Conservation (phyloP, 1,140 invertebrate species). For the Brachionus manjavacas region DNA sequence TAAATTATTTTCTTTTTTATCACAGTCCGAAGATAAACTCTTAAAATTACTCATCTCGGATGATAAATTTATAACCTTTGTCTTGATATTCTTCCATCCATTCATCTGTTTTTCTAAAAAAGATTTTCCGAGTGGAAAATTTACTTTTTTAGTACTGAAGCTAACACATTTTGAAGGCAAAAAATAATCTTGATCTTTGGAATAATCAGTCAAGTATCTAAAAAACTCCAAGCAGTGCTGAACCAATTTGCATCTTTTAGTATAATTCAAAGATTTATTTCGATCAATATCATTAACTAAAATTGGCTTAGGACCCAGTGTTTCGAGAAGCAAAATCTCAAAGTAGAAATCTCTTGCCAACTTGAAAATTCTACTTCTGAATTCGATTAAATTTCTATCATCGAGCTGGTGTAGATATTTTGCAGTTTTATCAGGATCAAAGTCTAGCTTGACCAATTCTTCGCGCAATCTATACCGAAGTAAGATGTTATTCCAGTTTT, state of each 20-base stretch:
- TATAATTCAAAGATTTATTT: not conserved
- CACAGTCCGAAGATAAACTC: not conserved
- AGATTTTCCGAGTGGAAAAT: not conserved
- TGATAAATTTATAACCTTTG: not conserved
- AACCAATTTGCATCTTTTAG: not conserved
- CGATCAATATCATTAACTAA: not conserved
- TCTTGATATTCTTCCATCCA: not conserved
- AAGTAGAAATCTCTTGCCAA: not conserved
- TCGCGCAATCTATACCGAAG: not conserved
- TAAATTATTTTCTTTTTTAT: not conserved
- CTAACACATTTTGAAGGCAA: not conserved
- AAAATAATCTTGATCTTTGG: not conserved
- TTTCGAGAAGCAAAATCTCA: not conserved
- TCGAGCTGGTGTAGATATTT: not conserved
- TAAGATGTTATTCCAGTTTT: constrained; percentile 5
- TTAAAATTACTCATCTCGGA: not conserved
- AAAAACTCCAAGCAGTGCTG: not conserved
- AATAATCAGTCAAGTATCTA: constrained; percentile 4
- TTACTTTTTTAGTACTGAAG: not conserved
- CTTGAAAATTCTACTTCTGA: not conserved
- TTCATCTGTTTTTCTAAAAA: not conserved
- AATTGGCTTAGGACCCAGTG: not conserved
- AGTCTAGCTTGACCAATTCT: not conserved
- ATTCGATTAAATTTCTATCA: not conserved
- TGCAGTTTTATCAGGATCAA: not conserved